phyloP scores from a whole-genome alignment of 2,797 vertebrate genomes.

The Pachyuromys duprasi region DNA sequence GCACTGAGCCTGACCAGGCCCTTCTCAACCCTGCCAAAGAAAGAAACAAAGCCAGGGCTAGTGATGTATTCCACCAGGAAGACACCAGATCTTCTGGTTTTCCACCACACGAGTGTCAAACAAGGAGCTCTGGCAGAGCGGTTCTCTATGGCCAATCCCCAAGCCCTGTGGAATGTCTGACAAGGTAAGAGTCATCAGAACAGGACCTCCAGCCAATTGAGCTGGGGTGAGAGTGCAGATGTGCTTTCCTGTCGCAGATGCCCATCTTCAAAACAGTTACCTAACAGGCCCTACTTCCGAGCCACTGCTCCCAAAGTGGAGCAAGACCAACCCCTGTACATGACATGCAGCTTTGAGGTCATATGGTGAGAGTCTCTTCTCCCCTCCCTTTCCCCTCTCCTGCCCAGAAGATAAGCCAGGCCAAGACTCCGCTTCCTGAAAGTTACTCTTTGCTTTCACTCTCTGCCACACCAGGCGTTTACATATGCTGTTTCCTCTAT shows the following conservation, averaged over 20 bases:
- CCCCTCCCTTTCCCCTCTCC: neutral
- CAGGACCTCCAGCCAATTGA: neutral
- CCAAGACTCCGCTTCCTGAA: neutral
- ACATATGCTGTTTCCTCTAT: neutral
- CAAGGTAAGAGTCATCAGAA: slow-evolving; percentile 15
- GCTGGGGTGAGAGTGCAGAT: neutral
- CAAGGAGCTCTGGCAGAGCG: neutral
- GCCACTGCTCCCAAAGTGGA: neutral
- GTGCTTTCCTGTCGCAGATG: neutral
- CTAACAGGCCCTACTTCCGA: neutral
- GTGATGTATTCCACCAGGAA: neutral
- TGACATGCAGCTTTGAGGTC: neutral
- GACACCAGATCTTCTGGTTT: neutral
- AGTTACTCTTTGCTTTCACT: neutral
- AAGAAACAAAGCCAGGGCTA: neutral
- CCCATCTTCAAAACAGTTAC: neutral
- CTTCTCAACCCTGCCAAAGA: neutral
- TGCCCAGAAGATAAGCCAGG: neutral
- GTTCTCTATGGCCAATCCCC: too few species aligned
- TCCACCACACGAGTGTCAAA: neutral
- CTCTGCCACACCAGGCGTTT: neutral
- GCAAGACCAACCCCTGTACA: neutral
- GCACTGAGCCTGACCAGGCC: neutral
- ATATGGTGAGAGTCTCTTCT: neutral
- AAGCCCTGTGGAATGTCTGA: neutral